phyloP scores from a whole-genome alignment of 2,113 vertebrate species.

The Setophaga coronata region DNA sequence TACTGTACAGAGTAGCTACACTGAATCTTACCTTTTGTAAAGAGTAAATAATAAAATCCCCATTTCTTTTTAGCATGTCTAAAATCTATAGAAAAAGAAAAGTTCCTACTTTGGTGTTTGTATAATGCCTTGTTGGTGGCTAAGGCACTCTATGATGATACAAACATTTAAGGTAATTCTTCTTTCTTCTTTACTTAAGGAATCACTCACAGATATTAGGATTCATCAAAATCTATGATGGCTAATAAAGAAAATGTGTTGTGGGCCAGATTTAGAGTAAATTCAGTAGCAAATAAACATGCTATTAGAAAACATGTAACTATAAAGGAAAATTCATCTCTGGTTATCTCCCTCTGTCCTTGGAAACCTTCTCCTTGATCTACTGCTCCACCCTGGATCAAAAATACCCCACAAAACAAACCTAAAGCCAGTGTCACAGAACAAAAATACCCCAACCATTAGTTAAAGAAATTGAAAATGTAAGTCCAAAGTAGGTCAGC shows the following conservation, averaged over 20 bases:
- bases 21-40: background rate
- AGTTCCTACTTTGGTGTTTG: background rate
- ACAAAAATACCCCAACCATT: background rate
- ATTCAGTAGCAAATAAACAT: background rate
- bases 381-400: background rate
- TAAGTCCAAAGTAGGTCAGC: constrained; percentile 47
- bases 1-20: background rate
- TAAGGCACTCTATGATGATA: background rate
- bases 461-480: constrained; percentile 2
- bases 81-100: background rate
- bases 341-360: background rate
- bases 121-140: background rate
- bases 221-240: background rate
- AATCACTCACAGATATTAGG: background rate
- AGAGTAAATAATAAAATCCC: background rate
- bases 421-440: background rate
- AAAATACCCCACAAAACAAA: background rate
- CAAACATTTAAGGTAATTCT: background rate
- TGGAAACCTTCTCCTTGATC: background rate
- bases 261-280: background rate
- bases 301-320: background rate
- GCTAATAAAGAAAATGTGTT: background rate
- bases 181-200: background rate
- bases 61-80: background rate
- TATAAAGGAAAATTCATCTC: background rate